Conservation (phyloP, 1,140 invertebrate species). For the Temnothorax nylanderi region DNA sequence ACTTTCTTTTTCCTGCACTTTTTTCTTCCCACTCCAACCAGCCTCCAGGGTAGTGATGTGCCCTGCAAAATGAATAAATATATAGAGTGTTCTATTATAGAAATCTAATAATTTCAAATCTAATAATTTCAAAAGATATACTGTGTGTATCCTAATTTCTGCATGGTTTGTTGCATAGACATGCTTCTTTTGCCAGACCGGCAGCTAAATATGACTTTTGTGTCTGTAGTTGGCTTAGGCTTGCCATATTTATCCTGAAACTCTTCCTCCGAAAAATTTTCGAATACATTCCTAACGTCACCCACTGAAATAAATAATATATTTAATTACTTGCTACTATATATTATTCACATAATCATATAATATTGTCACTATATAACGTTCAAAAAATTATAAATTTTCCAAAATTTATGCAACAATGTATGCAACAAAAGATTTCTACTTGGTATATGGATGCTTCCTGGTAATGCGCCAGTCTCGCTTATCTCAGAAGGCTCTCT, state of each 20-base stretch:
- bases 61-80: conserved; percentile 73
- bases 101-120: too few species aligned
- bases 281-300: conserved; percentile 76
- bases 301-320: conserved; percentile 76
- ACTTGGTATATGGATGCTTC: conserved; percentile 91
- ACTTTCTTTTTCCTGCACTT: background rate
- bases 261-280: conserved; percentile 74
- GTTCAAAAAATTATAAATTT: conserved; percentile 43
- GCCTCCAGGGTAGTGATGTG: conserved; percentile 81
- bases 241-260: conserved; percentile 84
- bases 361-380: background rate
- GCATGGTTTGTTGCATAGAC: conserved; percentile 86
- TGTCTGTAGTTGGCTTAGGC: conserved; percentile 86
- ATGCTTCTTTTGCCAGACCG: conserved; percentile 87
- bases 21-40: conserved; percentile 79
- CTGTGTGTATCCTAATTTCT: conserved; percentile 87
- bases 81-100: background rate
- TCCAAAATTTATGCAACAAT: conserved; percentile 55
- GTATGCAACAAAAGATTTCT: conserved; percentile 70
- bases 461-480: conserved; percentile 88
- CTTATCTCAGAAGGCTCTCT: conserved; percentile 88
- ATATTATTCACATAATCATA: background rate
- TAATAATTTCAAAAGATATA: conserved; percentile 68
- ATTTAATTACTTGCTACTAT: background rate
- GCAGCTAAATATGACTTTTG: conserved; percentile 88